Base-by-base conservation (phyloP, 1,140 invertebrate genomes). In the Euwallacea similis region DNA sequence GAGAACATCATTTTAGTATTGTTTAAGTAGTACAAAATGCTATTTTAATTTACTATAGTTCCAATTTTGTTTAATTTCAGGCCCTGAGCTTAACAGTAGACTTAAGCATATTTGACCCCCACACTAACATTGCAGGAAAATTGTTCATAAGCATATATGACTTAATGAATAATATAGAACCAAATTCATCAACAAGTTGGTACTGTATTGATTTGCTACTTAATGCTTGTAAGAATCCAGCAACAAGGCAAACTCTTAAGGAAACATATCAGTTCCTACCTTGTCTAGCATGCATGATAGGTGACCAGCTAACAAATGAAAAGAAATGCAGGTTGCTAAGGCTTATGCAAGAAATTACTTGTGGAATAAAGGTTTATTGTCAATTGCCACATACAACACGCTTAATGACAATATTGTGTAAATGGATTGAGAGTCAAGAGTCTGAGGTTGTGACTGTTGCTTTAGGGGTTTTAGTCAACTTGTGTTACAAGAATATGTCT, bases 221-320 rank as follows among this genome's bases (percentile, higher is more conserved):
- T 70, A 84, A 85, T 64, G 87, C 85, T 16, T 86, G 86, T 69
- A 85, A 84, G 55, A 89, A 90, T 78, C 76, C 84, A 6, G 82
- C 82, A 67, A 86, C 87, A 15, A 83, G 86, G 74, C 79, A 86
- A 76, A 84, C 85, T 13, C 80, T 91, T 0, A 88, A 88, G 42
- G 86, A 90, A 67, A 89, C 86, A 2, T 91, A 89, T 73, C 88
- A 88, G 82, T 91, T 90, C 79, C 81, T 88, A 73, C 88, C 88
- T 21, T 85, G 87, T 66, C 76, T 91, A 10, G 82, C 88, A 8
- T 82, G 84, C 73, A 75, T 90, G 44, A 78, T 90, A n/a, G 83
- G 81, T 15, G 81, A 85, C 71, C 77, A 84, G 41, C 80, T 86
- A 68, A 82, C 81, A 67, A 81, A 80, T 74, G 84, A 86, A 33